Base-by-base conservation (phyloP, 2,797 vertebrate species). In the Lerista edwardsae region DNA sequence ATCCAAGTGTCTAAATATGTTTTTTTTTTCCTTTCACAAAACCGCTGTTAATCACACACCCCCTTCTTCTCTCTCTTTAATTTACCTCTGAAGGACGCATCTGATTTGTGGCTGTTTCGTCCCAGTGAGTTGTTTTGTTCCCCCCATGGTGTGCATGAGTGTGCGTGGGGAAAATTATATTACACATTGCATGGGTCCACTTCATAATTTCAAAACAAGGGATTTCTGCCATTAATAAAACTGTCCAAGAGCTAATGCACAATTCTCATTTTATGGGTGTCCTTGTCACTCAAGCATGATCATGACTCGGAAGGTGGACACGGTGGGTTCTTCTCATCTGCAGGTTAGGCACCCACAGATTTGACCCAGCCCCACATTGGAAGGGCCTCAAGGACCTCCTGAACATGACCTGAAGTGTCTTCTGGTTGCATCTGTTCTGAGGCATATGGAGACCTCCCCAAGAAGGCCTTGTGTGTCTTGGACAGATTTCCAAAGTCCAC, bases 11-110 rank as follows among this genome's bases (percentile, higher is more conserved):
- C 11, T 57, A 23, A 15, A 61, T 29, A 51, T 17, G 21, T 19
- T 15, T n/a, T 55, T 17, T 55, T 10, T 12, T 25, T 3, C 11
- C 21, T 55, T 57, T 6, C 1, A 34, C 15, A 44, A 12, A 6
- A 17, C 86, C 87, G 65, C 78, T 85, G 72, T 94, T 87, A 82
- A 92, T 93, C 91, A 93, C 44, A 93, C 44, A 23, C 10, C 44
- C 25, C 11, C 41, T 11, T n/a, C 64, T 23, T 1, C n/a, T 9
- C 3, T 55, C 77, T 87, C 72, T 67, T 75, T 79, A 67, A 65
- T 61, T 85, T 84, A 84, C 86, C 80, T 64, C 86, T 80, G 79
- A 75, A 90, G 87, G 87, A 65, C 67, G n/a, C 74, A 6, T 1
- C 77, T 88, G 91, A 90, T 91, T 90, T 87, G 90, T 78, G 72